Percentiles rank a stretch among this genome's conserved stretches.
Evolutionary conservation across 2,113 vertebrate genomes (phyloP).

Genomic region (Xyliphius kryptos): DNA sequence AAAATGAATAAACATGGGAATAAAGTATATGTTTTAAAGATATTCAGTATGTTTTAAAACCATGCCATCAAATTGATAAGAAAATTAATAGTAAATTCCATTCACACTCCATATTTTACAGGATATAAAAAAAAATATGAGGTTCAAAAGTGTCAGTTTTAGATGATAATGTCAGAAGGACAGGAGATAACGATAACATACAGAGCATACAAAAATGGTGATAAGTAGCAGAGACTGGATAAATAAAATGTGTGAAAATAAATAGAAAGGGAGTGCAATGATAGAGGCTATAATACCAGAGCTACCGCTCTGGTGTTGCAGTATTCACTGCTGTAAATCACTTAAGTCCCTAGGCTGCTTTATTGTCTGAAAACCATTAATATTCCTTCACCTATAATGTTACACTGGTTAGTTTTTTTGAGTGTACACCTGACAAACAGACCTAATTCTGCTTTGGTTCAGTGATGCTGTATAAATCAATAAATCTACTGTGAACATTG

Average conservation of each 20-base stretch:
- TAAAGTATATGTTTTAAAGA: no score
- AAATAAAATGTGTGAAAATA: background rate
- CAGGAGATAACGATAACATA: slow-evolving; percentile 17
- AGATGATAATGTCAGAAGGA: slow-evolving; percentile 23
- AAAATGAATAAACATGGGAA: no score
- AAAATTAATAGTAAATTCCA: slow-evolving; percentile 17
- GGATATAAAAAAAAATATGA: background rate
- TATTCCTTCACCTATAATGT: background rate
- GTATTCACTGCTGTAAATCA: slow-evolving; percentile 29
- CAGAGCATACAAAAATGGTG: slow-evolving; percentile 18
- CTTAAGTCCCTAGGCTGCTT: slow-evolving; percentile 8
- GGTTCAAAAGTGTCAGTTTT: background rate
- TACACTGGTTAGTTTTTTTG: background rate
- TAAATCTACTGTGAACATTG: background rate
- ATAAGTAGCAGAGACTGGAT: background rate
- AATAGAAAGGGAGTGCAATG: background rate
- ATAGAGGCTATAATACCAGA: slow-evolving; percentile 24
- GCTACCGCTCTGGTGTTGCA: slow-evolving; percentile 8
- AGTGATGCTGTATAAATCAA: background rate
- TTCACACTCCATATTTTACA: background rate
- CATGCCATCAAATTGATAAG: slow-evolving; percentile 7
- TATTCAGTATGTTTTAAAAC: no score
- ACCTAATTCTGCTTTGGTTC: background rate
- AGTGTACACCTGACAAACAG: background rate
- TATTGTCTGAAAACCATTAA: background rate